Base-by-base conservation (phyloP, 2,797 vertebrate species). In the Manis pentadactyla region DNA sequence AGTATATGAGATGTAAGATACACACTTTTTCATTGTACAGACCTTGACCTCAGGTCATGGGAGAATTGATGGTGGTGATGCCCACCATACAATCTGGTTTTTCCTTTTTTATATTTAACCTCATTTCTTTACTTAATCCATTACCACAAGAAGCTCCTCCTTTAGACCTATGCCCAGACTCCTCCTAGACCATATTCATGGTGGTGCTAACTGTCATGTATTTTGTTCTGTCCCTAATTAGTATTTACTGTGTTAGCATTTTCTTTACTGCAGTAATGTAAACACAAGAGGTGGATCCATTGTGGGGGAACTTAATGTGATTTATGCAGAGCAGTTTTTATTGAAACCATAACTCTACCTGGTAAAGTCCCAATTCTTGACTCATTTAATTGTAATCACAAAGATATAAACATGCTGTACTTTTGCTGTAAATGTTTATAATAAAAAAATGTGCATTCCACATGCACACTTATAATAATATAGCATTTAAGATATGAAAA, bases 401-500 rank as follows among this genome's bases (percentile, higher is more conserved):
- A 89, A 23, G 46, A 57, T 81, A 6, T 74, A 77, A 94, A 87
- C 23, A 66, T 93, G 51, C 10, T 46, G 46, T 46, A 46, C 46
- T 46, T 46, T 79, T 83, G 79, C 23, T 64, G 27, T 46, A 90
- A 75, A 69, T 69, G 31, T 63, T 93, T 75, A 75, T 74, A 85
- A 71, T 75, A 37, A 95, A 46, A 71, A 11, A 46, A 46, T 46
- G 3, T 82, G 25, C 42, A 63, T 63, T 94, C 34, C 34, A 96
- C 71, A 94, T 71, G 61, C 1, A 82, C 31, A 89, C 13, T 49
- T 74, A 61, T 15, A 85, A 85, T 51, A 61, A 89, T 79, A 75
- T 31, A 64, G 73, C 18, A 86, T 81, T 91, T 81, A 86, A 59
- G 27, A 89, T 10, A 85, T 49, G n/a, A 74, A 61, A 90, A 94